Conservation (phyloP, 2,888 invertebrate species). For the Eupithecia tripunctaria region DNA sequence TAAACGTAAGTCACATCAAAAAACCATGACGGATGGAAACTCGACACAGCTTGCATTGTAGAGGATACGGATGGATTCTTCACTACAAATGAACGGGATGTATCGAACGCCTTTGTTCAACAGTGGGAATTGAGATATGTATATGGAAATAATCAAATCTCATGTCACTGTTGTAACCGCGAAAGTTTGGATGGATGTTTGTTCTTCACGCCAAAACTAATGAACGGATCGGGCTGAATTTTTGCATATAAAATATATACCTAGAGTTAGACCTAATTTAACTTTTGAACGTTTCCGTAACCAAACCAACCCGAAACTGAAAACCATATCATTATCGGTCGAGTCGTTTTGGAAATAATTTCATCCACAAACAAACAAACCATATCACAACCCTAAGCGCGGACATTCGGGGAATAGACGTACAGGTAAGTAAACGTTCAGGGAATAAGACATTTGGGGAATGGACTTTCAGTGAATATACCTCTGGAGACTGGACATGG, state of each 20-base stretch:
- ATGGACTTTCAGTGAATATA: no score
- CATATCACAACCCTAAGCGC: no score
- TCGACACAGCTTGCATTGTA: not conserved
- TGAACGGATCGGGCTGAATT: not conserved
- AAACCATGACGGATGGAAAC: conserved; percentile 3
- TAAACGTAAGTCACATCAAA: not conserved
- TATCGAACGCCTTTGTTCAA: not conserved
- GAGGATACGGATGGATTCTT: not conserved
- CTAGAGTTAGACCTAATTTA: not conserved
- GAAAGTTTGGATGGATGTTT: not conserved
- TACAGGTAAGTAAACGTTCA: no score
- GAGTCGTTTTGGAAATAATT: no score
- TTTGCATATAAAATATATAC: not conserved
- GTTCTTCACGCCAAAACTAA: not conserved
- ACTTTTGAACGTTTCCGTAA: no score
- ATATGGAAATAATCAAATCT: not conserved
- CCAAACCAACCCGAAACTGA: no score
- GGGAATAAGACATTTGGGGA: no score
- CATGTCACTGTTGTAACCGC: not conserved
- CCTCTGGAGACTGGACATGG: no score
- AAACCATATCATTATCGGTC: no score
- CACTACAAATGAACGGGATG: not conserved
- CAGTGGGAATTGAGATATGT: not conserved
- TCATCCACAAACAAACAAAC: no score
- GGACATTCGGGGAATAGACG: no score